A percentile compares a stretch with the other conserved stretches of the same genome.
phyloP scores from a whole-genome alignment of 1,140 invertebrate species.

The Cylas formicarius region DNA sequence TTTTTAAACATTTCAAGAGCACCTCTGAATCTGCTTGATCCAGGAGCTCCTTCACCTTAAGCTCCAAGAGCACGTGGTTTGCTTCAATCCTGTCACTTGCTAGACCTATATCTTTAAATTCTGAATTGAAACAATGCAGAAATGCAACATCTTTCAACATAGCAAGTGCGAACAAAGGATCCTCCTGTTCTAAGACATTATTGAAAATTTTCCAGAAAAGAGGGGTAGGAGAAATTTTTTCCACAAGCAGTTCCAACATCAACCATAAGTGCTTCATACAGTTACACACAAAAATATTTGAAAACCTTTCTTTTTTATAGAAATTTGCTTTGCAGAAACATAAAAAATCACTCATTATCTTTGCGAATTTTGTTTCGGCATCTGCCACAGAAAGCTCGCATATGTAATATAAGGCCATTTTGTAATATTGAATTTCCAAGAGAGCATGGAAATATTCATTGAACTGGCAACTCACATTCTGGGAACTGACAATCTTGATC shows the following conservation, averaged over 20 bases:
- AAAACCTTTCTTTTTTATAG: constrained; percentile 12
- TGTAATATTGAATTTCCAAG: constrained; percentile 28
- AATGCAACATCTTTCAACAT: constrained; percentile 23
- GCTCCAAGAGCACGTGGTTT: constrained; percentile 28
- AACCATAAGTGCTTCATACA: constrained; percentile 27
- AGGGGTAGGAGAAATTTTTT: constrained; percentile 13
- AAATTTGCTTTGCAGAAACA: constrained; percentile 19
- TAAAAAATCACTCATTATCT: constrained; percentile 25
- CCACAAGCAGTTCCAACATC: constrained; percentile 17
- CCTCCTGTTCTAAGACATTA: constrained; percentile 18
- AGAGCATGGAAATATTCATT: constrained; percentile 33
- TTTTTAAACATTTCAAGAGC: constrained; percentile 23
- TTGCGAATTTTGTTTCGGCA: constrained; percentile 17
- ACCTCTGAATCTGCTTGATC: constrained; percentile 10
- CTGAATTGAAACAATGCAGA: constrained; percentile 12
- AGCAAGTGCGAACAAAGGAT: constrained; percentile 19
- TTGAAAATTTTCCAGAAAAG: constrained; percentile 31
- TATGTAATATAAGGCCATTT: constrained; percentile 20
- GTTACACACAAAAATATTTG: constrained; percentile 18
- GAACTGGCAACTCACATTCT: constrained; percentile 17
- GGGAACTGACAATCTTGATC: constrained; percentile 20
- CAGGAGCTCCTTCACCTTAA: constrained; percentile 23
- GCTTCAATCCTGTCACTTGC: constrained; percentile 17
- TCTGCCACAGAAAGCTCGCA: constrained; percentile 10
- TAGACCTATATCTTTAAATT: constrained; percentile 15